Conservation (phyloP, 2,888 invertebrate species). For the Crematogaster levior region DNA sequence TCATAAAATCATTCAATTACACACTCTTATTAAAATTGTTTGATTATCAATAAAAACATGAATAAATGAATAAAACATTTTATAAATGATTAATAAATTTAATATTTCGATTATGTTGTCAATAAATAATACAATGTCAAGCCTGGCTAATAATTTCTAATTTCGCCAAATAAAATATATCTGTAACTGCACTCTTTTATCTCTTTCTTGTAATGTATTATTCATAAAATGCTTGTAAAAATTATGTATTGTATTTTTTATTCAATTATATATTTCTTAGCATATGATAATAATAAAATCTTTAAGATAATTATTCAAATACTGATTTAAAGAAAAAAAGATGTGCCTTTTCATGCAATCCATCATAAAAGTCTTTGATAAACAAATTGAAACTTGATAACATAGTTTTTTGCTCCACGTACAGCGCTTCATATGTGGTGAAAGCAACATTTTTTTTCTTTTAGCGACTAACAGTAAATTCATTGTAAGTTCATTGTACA, state of each 20-base stretch:
- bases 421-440: background rate
- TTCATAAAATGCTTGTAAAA: background rate
- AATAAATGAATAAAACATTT: background rate
- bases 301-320: background rate
- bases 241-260: background rate
- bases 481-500: background rate
- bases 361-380: constrained; percentile 4
- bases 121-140: constrained; percentile 4
- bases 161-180: background rate
- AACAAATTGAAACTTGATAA: constrained; percentile 9
- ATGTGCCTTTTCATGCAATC: background rate
- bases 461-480: constrained; percentile 1
- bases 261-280: background rate
- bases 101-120: constrained; percentile 13
- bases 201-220: background rate
- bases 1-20: background rate
- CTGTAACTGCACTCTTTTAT: background rate
- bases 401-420: background rate
- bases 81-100: background rate
- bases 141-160: background rate
- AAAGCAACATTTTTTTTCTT: background rate
- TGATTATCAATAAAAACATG: background rate
- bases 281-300: background rate
- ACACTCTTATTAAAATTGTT: background rate
- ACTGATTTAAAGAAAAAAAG: background rate